phyloP scores from a whole-genome alignment of 1,140 invertebrate species.

The Brachionus plicatilis region DNA sequence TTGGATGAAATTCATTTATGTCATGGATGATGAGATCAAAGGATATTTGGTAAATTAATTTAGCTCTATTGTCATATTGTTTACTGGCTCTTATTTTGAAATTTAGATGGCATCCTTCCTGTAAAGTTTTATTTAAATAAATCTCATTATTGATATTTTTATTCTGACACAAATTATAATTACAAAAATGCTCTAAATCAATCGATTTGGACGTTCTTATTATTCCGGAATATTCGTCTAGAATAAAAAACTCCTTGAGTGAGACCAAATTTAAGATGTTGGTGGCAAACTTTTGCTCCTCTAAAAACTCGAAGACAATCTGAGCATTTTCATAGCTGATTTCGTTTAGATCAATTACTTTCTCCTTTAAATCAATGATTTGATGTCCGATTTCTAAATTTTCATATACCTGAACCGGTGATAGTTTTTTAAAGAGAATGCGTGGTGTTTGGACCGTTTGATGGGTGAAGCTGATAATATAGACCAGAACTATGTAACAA shows the following conservation, averaged over 20 bases:
- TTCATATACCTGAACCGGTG: neutral
- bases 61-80: neutral
- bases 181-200: constrained; percentile 21
- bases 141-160: neutral
- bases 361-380: neutral
- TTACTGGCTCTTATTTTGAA: constrained; percentile 1
- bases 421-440: neutral
- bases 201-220: neutral
- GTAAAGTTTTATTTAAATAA: neutral
- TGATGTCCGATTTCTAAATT: neutral
- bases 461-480: neutral
- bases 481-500: neutral
- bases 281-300: neutral
- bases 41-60: neutral
- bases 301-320: neutral
- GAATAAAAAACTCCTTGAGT: neutral
- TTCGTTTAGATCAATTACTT: neutral
- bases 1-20: constrained; percentile 20
- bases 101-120: neutral
- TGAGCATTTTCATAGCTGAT: neutral
- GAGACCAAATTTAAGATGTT: neutral
- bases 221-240: neutral
- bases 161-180: constrained; percentile 25
- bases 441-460: neutral
- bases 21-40: constrained; percentile 31